Evolutionary conservation across 2,797 vertebrate genomes (phyloP), one percentile per base, ranked within the genome.

Genomic region (Sylvia borin): DNA sequence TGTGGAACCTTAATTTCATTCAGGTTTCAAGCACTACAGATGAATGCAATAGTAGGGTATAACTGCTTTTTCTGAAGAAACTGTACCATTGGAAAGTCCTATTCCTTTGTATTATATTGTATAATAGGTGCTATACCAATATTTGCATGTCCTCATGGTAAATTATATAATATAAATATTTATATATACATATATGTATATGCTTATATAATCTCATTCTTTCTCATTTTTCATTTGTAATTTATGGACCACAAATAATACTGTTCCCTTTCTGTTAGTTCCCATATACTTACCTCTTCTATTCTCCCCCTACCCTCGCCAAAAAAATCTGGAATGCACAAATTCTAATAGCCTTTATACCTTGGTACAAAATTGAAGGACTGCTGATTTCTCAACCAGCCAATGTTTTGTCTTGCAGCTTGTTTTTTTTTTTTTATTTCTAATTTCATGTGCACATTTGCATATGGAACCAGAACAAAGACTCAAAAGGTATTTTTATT

Each of bases 71-170:
- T 93, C 96, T 95, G 96, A 96, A 95, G 95, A 97, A 97, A 89
- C 90, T 97, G 87, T 97, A 97, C 91, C 92, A 92, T 95, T 97
- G 94, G 88, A 95, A 97, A 98, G 95, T 95, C 93, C 66, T 74
- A 48, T 96, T 96, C 76, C 96, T 97, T 97, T 99, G 98, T 99
- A 99, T 98, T 96, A 99, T 98, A 98, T 96, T 99, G 98, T 98
- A 98, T 97, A 97, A 98, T 98, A 98, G 97, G 97, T 98, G 95
- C 96, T 97, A 92, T 97, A 95, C 50, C 73, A 96, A 97, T 98
- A 98, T 97, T 97, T 99, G 99, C 99, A 99, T 99, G 99, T 97
- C 95, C 97, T 96, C 95, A 97, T 96, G 90, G 74, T 98, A 98
- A 98, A 98, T 98, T 97, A 98, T 98, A 98, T 98, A 96, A 97